These are phyloP conservation scores for Drosophila trichaetosa DNA, from an alignment of 2,888 invertebrate species.

Conservation along the genomic window DNA sequence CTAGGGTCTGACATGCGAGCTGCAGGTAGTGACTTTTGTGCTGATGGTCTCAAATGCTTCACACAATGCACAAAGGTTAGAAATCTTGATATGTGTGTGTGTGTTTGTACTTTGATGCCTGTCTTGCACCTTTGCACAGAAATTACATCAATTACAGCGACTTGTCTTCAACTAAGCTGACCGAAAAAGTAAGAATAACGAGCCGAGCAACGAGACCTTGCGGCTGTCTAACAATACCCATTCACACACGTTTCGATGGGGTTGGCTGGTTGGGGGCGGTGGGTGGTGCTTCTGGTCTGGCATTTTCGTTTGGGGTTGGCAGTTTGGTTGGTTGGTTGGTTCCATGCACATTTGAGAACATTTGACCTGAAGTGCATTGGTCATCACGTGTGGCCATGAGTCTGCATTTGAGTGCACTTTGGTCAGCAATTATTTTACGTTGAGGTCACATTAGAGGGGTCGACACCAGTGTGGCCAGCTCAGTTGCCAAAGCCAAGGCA, in stretches of 20 bases:
- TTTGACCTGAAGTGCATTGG: slow-evolving; percentile 80
- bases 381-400: slow-evolving; percentile 80
- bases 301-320: slow-evolving; percentile 6
- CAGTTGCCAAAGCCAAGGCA: slow-evolving; percentile 55
- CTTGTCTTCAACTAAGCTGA: slow-evolving; percentile 72
- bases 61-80: slow-evolving; percentile 38
- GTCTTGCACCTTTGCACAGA: slow-evolving; percentile 66
- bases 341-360: slow-evolving; percentile 58
- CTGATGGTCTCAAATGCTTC: slow-evolving; percentile 41
- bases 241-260: slow-evolving; percentile 27
- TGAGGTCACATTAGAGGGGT: slow-evolving; percentile 80
- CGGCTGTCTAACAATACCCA: slow-evolving; percentile 57
- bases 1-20: slow-evolving; percentile 39
- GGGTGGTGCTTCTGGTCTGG: slow-evolving; percentile 2
- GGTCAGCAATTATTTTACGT: slow-evolving; percentile 83
- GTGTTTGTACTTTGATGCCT: slow-evolving; percentile 69
- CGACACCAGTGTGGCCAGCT: slow-evolving; percentile 49
- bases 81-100: slow-evolving; percentile 9
- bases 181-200: slow-evolving; percentile 79
- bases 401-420: slow-evolving; percentile 80
- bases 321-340: slow-evolving; percentile 14
- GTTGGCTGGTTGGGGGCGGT: neutral
- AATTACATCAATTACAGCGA: slow-evolving; percentile 78
- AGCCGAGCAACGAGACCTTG: slow-evolving; percentile 56
- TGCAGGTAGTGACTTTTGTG: slow-evolving; percentile 40